Conservation (phyloP, 1,140 invertebrate genomes). For the Cylas formicarius region DNA sequence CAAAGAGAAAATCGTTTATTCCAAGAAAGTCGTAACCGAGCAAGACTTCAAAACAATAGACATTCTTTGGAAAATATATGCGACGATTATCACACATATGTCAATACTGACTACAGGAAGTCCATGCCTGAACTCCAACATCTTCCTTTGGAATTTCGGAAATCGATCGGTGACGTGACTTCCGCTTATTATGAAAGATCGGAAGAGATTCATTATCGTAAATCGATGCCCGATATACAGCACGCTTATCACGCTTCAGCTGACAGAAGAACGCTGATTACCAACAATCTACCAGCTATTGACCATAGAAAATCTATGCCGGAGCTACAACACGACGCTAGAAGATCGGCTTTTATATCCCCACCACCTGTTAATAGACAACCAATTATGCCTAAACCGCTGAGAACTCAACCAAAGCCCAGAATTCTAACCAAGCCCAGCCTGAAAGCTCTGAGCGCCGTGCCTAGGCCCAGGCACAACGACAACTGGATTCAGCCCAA, state of each 20-base stretch:
- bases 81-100: slow-evolving; percentile 32
- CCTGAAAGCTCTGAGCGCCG: slow-evolving; percentile 69
- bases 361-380: slow-evolving; percentile 35
- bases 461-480: slow-evolving; percentile 65
- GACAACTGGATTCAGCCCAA: slow-evolving; percentile 65
- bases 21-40: slow-evolving; percentile 50
- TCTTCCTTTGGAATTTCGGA: slow-evolving; percentile 24
- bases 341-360: slow-evolving; percentile 46
- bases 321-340: slow-evolving; percentile 41
- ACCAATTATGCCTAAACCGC: slow-evolving; percentile 32
- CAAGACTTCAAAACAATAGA: slow-evolving; percentile 47
- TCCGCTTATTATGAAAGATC: slow-evolving; percentile 22
- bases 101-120: slow-evolving; percentile 50
- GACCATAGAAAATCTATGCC: slow-evolving; percentile 49
- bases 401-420: slow-evolving; percentile 27
- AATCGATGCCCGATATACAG: slow-evolving; percentile 34
- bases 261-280: slow-evolving; percentile 13
- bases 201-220: slow-evolving; percentile 23
- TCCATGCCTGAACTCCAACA: slow-evolving; percentile 56
- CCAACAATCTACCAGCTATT: slow-evolving; percentile 23
- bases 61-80: slow-evolving; percentile 55
- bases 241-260: slow-evolving; percentile 25
- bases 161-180: slow-evolving; percentile 31
- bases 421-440: slow-evolving; percentile 54
- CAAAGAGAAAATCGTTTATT: slow-evolving; percentile 62